Percentiles rank a stretch among this genome's conserved stretches.
phyloP scores from a whole-genome alignment of 2,113 vertebrate species.

The Oncorhynchus clarkii region DNA sequence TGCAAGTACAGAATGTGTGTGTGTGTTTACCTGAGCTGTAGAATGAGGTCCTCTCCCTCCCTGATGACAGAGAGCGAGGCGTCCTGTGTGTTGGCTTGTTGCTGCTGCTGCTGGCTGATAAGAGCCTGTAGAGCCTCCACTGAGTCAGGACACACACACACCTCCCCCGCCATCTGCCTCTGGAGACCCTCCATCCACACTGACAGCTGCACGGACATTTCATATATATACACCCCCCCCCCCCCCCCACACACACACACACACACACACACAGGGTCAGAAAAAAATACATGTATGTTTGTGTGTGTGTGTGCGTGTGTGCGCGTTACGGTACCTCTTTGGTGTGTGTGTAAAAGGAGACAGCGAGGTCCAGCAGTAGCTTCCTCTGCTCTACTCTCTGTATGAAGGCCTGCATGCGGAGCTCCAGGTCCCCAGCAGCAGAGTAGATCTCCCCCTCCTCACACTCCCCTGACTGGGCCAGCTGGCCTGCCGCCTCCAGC shows the following conservation, averaged over 20 bases:
- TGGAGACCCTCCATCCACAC: slow-evolving; percentile 72
- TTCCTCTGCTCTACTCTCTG: slow-evolving; percentile 69
- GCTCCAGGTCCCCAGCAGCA: slow-evolving; percentile 66
- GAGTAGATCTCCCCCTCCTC: slow-evolving; percentile 71
- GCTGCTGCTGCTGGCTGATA: slow-evolving; percentile 68
- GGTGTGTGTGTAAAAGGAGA: slow-evolving; percentile 72
- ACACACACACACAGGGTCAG: background rate
- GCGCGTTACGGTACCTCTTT: slow-evolving; percentile 56
- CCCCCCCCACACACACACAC: background rate
- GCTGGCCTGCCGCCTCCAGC: slow-evolving; percentile 68
- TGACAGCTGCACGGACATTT: slow-evolving; percentile 45
- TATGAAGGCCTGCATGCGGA: slow-evolving; percentile 70
- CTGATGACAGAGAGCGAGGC: slow-evolving; percentile 71
- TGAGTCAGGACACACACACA: slow-evolving; percentile 49
- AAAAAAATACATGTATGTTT: background rate
- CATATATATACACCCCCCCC: background rate
- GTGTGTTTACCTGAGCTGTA: slow-evolving; percentile 67
- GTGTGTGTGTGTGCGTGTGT: background rate
- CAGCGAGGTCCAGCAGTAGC: slow-evolving; percentile 66
- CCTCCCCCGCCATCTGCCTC: slow-evolving; percentile 62
- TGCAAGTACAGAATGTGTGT: background rate
- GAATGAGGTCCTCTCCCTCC: slow-evolving; percentile 72
- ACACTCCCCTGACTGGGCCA: slow-evolving; percentile 70
- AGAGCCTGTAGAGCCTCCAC: slow-evolving; percentile 65
- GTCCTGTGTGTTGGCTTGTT: slow-evolving; percentile 71